Evolutionary conservation across 2,797 vertebrate genomes (phyloP), one percentile per base, ranked within the genome.

Genomic region (Myripristis jacobus): DNA sequence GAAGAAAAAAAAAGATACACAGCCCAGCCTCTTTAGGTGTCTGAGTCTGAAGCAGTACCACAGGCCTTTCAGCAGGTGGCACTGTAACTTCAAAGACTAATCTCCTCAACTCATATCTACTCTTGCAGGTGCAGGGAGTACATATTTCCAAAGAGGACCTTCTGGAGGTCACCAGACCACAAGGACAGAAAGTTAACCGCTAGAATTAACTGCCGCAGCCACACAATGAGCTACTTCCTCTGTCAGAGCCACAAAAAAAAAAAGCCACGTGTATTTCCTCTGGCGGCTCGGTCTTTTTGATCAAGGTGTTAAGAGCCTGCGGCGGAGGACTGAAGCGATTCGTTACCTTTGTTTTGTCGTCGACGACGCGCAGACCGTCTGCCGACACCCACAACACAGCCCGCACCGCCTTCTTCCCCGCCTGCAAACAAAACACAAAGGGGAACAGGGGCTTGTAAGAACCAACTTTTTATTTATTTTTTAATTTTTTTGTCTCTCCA

Each of bases 331-430:
- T 2, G 36, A 29, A 62, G 47, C 36, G 43, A 63, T 13, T 56
- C 4, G 21, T 95, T 94, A 99, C 98, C 98, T 99, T 99, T 69
- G 98, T 99, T 94, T 98, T 99, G 90, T 99, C 98, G 75, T 99
- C 98, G 83, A 99, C 98, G 18, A 99, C 98, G 66, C 98, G 92
- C 57, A 99, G 96, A 83, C 98, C 98, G 74, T 99, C 98, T 24
- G 98, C 98, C 0, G 98, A 99, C 64, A 99, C 98, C 98, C 96
- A 98, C 60, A 99, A 89, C 83, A 98, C 96, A 0, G 98, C 98
- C 61, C 96, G 96, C 81, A 99, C 96, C 0, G 96, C 93, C 86
- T 99, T 99, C 95, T 97, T 99, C 84, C 97, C 98, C 24, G 95
- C 95, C 98, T 99, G 95, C 66, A 72, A 56, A 79, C 54, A 78